Evolutionary conservation across 1,140 invertebrate species (phyloP), one percentile per base, ranked within the genome.

Genomic region (Paracyclopina nana): DNA sequence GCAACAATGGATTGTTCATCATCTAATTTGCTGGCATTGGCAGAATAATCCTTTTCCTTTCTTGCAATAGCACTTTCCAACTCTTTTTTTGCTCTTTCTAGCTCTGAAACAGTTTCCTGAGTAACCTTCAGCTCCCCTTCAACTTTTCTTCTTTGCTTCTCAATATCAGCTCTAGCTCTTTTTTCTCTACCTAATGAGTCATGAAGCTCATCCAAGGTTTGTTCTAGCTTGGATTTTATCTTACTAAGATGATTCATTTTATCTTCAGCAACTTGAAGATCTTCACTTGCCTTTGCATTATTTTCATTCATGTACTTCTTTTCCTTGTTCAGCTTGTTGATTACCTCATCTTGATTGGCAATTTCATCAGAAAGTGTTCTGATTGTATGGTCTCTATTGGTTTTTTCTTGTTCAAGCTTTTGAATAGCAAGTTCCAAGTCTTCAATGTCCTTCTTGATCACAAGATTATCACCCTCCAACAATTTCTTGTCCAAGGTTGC

Each of bases 321-420:
- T 55, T 77, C 75, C 57, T 76, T 76, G 59, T 67, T 70, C 54
- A 76, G 61, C 57, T 76, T 77, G 54, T 71, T 67, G 55, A 77
- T 71, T 26, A 70, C 53, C 55, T 99, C 94, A 65, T 99, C 94
- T 68, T 97, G 92, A 68, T 92, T 85, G 59, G 91, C 90, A 71
- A 98, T 97, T 68, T 95, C 90, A 61, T 94, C 94, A 69, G 98
- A 95, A 64, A 97, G 76, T 68, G 91, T 95, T 61, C 90, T 79
- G 70, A 99, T 97, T 69, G 97, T 92, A 71, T 97, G 90, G 56
- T 58, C 76, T 74, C 54, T 77, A 73, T 76, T 64, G 73, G 75
- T 54, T 73, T 74, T 57, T 74, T 75, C 74, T 59, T 57, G 62
- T 55, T 77, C 76, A 59, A 70, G 68, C 65, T 94, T 95, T 63